Evolutionary conservation across 1,140 invertebrate genomes (phyloP).

Genomic region (Aethina tumida): DNA sequence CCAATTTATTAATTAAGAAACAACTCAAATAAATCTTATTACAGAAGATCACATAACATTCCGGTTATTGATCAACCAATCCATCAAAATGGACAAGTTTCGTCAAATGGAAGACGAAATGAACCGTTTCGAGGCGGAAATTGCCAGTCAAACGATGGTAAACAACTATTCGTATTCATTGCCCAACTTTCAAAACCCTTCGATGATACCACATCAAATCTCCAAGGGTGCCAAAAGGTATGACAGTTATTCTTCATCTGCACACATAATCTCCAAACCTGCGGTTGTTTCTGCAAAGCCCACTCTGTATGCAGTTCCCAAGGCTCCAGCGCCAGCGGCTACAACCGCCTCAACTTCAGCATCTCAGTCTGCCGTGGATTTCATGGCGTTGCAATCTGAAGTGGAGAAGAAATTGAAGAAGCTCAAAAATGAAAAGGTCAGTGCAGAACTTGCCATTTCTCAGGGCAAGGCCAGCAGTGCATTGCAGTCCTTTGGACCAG

Average conservation of each 20-base stretch:
- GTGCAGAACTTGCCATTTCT: constrained; percentile 51
- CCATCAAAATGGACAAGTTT: constrained; percentile 26
- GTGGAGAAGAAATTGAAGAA: constrained; percentile 55
- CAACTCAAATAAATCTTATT: too few species aligned
- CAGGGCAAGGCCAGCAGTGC: constrained; percentile 45
- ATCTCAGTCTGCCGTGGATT: constrained; percentile 43
- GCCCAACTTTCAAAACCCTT: constrained; percentile 45
- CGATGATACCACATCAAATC: constrained; percentile 52
- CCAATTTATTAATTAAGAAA: constrained; percentile 11
- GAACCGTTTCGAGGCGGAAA: constrained; percentile 84
- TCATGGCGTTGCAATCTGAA: constrained; percentile 50
- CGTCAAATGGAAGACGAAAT: constrained; percentile 68
- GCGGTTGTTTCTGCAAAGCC: constrained; percentile 52
- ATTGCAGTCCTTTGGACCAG: constrained; percentile 39
- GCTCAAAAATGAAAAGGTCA: constrained; percentile 54
- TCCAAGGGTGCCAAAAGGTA: constrained; percentile 31
- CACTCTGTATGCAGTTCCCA: constrained; percentile 46
- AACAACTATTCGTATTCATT: constrained; percentile 41
- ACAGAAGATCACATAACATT: too few species aligned
- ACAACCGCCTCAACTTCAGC: constrained; percentile 35
- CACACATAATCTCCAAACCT: constrained; percentile 42
- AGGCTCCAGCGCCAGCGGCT: constrained; percentile 35
- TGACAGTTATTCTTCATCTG: constrained; percentile 21
- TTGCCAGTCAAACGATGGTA: constrained; percentile 58
- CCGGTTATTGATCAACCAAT: too few species aligned